Evolutionary conservation across 2,113 vertebrate genomes (phyloP).

Genomic region (Falco punctatus): DNA sequence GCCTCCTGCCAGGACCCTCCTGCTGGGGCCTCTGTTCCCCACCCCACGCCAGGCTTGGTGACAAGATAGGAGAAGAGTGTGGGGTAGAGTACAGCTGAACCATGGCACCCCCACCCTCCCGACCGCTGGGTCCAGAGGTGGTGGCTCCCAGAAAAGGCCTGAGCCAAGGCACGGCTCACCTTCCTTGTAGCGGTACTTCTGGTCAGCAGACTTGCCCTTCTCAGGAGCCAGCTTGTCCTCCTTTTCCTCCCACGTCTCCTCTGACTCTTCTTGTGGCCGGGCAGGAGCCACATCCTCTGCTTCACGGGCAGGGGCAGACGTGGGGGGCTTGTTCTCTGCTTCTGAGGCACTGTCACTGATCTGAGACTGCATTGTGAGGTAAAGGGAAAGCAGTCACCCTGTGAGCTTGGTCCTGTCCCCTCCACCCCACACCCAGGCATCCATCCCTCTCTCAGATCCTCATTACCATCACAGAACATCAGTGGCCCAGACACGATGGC

Average conservation of each 20-base stretch:
- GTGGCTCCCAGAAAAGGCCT: neutral
- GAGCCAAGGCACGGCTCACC: conserved; percentile 73
- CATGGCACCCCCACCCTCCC: neutral
- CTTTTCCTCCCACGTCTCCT: conserved; percentile 95
- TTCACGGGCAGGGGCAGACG: conserved; percentile 43
- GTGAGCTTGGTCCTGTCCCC: rapidly evolving
- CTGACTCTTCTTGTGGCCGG: conserved; percentile 80
- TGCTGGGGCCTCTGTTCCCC: neutral
- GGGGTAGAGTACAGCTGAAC: neutral
- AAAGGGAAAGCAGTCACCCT: neutral
- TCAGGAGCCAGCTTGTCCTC: conserved; percentile 93
- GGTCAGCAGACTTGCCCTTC: conserved; percentile 87
- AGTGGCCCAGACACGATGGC: conserved; percentile 60
- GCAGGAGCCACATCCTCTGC: conserved; percentile 57
- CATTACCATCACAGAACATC: conserved; percentile 52
- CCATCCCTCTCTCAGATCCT: conserved; percentile 6
- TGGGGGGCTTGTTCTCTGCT: conserved; percentile 69
- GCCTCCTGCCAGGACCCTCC: neutral
- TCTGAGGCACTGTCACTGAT: conserved; percentile 72
- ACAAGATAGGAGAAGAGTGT: neutral
- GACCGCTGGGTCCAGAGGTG: neutral
- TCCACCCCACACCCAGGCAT: neutral
- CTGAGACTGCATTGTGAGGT: neutral
- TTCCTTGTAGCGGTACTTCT: conserved; percentile 94
- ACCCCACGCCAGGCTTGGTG: neutral